Evolutionary conservation across 2,888 invertebrate species (phyloP).

Genomic region (Dryobota labecula): DNA sequence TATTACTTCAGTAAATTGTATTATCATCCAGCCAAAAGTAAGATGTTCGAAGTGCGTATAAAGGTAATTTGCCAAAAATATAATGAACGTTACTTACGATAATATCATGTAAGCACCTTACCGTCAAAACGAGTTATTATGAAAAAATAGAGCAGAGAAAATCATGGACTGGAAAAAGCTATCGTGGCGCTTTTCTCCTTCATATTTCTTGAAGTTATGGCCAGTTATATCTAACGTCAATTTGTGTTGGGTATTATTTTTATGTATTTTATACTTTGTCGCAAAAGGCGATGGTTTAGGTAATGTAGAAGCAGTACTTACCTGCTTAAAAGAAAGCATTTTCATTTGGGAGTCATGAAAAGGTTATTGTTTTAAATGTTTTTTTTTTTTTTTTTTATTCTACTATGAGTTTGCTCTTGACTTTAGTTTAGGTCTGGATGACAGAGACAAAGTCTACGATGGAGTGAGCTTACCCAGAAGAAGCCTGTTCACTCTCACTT

Average conservation of each 20-base stretch:
- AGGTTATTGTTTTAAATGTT: no score
- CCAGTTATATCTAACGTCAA: conserved; percentile 42
- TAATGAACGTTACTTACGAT: conserved; percentile 30
- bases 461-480: no score
- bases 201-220: conserved; percentile 48
- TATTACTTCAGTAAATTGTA: conserved; percentile 10
- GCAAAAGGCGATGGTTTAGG: conserved; percentile 2
- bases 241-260: conserved; percentile 40
- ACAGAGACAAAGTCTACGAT: no score
- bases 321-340: not conserved
- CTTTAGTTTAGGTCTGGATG: no score
- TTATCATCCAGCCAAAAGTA: not conserved
- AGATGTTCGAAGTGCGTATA: not conserved
- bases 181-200: conserved; percentile 11
- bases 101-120: conserved; percentile 33
- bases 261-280: conserved; percentile 22
- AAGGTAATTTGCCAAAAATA: conserved; percentile 37
- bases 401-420: no score
- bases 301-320: conserved; percentile 2
- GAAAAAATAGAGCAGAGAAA: conserved; percentile 40
- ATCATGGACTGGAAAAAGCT: conserved; percentile 47
- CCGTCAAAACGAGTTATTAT: conserved; percentile 25
- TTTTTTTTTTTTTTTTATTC: no score
- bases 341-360: not conserved
- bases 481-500: no score